Percentiles rank a stretch among this genome's conserved stretches.
Evolutionary conservation across 2,113 vertebrate species (phyloP).

Genomic region (Zosterops borbonicus): DNA sequence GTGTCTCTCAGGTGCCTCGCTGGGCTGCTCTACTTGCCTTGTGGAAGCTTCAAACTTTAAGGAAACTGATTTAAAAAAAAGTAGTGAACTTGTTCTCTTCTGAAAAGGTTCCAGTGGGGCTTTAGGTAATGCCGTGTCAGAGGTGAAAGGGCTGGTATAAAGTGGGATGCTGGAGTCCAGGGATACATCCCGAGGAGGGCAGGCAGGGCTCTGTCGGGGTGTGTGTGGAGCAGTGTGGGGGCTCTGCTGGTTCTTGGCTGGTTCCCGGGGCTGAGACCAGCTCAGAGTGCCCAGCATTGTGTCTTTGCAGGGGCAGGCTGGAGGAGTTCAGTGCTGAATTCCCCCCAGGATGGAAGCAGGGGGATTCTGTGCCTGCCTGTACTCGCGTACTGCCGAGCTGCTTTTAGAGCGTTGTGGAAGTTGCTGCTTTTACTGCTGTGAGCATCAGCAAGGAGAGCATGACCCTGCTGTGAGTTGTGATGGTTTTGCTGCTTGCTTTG

Average conservation of each 20-base stretch:
- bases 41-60: conserved; percentile 17
- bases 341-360: not conserved
- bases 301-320: not conserved
- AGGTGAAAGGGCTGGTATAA: not conserved
- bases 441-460: not conserved
- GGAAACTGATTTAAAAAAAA: not conserved
- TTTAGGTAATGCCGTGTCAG: not conserved
- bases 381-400: not conserved
- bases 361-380: not conserved
- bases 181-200: not conserved
- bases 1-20: not conserved
- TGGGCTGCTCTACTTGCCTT: not conserved
- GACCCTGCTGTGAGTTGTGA: not conserved
- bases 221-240: rapidly evolving
- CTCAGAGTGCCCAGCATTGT: rapidly evolving
- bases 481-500: not conserved
- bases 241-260: not conserved
- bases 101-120: not conserved
- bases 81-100: not conserved
- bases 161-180: not conserved
- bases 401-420: not conserved
- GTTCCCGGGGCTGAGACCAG: not conserved
- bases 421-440: not conserved
- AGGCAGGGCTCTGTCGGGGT: rapidly evolving
- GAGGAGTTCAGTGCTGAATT: not conserved